A percentile compares a stretch with the other conserved stretches of the same genome.
phyloP scores from a whole-genome alignment of 2,113 vertebrate species.

The Oreamnos americanus region DNA sequence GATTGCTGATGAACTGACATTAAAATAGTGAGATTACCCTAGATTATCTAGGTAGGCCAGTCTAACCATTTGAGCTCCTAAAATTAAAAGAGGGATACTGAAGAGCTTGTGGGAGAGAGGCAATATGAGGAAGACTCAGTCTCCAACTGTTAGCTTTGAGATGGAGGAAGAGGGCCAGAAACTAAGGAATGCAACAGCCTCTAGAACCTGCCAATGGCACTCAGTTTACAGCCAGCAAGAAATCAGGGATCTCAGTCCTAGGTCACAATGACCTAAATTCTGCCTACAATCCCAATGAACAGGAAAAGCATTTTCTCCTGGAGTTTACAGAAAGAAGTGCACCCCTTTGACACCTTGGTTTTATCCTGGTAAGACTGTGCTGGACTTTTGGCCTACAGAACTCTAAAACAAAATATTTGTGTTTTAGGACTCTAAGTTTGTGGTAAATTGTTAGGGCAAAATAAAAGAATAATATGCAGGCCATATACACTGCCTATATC shows the following conservation, averaged over 20 bases:
- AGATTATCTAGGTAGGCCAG: neutral
- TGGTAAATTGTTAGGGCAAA: neutral
- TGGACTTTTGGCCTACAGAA: neutral
- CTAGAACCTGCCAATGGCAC: neutral
- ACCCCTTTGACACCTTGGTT: neutral
- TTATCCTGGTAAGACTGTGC: neutral
- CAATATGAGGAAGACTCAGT: neutral
- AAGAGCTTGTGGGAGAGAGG: neutral
- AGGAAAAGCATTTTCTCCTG: neutral
- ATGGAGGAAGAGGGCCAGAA: neutral
- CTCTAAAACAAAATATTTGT: neutral
- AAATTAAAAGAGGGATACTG: neutral
- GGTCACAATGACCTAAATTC: neutral
- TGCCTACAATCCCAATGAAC: neutral
- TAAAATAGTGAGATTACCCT: neutral
- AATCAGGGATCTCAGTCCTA: neutral
- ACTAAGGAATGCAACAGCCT: neutral
- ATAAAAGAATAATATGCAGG: neutral
- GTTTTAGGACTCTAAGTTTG: neutral
- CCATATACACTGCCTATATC: neutral
- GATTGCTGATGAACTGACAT: neutral
- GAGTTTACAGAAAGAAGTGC: neutral
- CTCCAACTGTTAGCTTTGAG: neutral
- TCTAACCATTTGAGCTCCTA: neutral
- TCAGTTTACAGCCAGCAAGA: neutral